A percentile compares a stretch with the other conserved stretches of the same genome.
These are phyloP conservation scores for Serinus canaria DNA, from an alignment of 2,113 vertebrate species.

Conservation along the genomic window DNA sequence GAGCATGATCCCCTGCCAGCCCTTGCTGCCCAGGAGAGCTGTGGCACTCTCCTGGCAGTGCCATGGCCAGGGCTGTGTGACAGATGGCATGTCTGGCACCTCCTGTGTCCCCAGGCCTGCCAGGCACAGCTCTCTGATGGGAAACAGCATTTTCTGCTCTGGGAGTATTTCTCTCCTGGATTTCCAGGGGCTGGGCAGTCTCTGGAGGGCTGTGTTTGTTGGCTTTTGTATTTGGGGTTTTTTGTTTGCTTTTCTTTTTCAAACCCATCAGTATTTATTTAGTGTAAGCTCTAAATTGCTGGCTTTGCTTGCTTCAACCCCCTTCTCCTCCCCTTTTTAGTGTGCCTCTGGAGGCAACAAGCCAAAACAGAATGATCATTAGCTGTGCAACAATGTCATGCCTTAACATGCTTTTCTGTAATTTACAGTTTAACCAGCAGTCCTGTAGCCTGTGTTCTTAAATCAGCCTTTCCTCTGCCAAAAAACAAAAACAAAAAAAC, in stretches of 20 bases:
- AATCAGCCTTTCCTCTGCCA: background rate
- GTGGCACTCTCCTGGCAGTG: background rate
- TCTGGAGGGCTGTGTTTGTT: background rate
- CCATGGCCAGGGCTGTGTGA: background rate
- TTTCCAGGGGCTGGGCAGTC: background rate
- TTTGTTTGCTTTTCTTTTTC: background rate
- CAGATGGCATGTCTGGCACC: background rate
- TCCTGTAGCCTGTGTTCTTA: background rate
- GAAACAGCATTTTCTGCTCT: background rate
- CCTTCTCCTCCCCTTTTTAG: background rate
- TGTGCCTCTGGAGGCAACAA: background rate
- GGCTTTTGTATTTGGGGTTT: background rate
- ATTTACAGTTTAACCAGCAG: slow-evolving; percentile 4
- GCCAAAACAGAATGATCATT: background rate
- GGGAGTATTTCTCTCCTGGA: background rate
- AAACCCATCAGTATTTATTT: background rate
- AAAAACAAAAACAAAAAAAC: background rate
- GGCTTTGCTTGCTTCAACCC: background rate
- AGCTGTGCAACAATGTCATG: slow-evolving; percentile 34
- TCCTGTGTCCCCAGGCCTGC: background rate
- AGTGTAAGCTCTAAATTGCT: background rate
- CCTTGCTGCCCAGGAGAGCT: background rate
- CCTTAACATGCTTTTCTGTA: slow-evolving; percentile 40
- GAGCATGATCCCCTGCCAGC: background rate
- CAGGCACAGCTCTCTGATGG: background rate